Conservation (phyloP, 2,113 vertebrate species). For the Chauna torquata region DNA sequence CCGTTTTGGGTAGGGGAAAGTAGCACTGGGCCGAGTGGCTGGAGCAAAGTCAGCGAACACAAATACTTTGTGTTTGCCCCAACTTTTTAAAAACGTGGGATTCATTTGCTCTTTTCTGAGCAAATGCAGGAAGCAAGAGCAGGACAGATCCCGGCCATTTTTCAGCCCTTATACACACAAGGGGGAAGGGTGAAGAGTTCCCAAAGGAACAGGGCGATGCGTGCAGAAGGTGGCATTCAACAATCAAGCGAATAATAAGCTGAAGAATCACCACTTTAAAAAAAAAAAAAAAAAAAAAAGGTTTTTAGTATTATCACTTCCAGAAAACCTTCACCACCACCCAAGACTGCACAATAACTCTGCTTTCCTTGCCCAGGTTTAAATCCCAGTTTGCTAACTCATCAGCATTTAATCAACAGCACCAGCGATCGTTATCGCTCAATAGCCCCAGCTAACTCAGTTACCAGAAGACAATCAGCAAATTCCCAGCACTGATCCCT, state of each 20-base stretch:
- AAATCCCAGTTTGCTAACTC: conserved; percentile 23
- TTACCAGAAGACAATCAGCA: background rate
- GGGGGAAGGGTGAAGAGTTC: background rate
- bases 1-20: background rate
- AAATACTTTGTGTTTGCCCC: rapidly evolving
- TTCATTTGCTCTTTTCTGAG: background rate
- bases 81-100: background rate
- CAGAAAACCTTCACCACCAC: background rate
- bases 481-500: background rate
- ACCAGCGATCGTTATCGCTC: background rate
- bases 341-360: background rate
- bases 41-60: background rate
- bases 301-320: background rate
- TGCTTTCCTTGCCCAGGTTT: background rate
- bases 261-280: background rate
- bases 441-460: background rate
- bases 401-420: conserved; percentile 12
- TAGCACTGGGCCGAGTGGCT: rapidly evolving
- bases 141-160: background rate
- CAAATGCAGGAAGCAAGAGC: background rate
- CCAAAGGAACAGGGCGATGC: background rate
- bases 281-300: background rate
- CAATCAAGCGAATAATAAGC: background rate
- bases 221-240: background rate
- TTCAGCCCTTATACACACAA: background rate